These are phyloP conservation scores for Apostichopus leukothele DNA, from an alignment of 53 echinoderm and acorn worm genomes.

Conservation along the genomic window DNA sequence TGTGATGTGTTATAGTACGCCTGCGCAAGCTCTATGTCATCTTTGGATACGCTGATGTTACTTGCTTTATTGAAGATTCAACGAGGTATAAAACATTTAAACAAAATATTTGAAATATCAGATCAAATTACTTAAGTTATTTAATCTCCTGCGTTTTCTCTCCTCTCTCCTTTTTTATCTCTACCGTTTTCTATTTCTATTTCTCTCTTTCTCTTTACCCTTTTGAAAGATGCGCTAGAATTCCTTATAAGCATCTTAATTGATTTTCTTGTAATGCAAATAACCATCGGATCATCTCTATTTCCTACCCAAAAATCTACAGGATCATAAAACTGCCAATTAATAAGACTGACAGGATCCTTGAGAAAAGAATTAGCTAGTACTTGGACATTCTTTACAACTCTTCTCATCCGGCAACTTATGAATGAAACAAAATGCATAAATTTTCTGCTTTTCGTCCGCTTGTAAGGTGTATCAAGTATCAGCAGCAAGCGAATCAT, in stretches of 20 bases:
- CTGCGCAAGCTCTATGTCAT: no score
- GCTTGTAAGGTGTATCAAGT: background rate
- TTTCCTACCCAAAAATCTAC: background rate
- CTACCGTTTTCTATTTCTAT: background rate
- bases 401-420: background rate
- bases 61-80: no score
- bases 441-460: background rate
- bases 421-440: constrained; percentile 11
- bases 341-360: constrained; percentile 21
- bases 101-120: background rate
- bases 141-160: no score
- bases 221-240: background rate
- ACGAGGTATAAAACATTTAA: no score
- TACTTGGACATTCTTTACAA: constrained; percentile 1
- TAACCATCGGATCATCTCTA: background rate
- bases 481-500: background rate
- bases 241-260: constrained; percentile 23
- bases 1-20: no score
- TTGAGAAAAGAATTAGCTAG: constrained; percentile 17
- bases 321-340: constrained; percentile 18
- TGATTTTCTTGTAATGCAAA: constrained; percentile 20
- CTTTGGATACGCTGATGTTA: no score
- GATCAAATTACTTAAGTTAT: background rate
- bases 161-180: background rate
- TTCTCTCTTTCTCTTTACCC: background rate